Base-by-base conservation (phyloP, 2,797 vertebrate species). In the Apogon talboti region DNA sequence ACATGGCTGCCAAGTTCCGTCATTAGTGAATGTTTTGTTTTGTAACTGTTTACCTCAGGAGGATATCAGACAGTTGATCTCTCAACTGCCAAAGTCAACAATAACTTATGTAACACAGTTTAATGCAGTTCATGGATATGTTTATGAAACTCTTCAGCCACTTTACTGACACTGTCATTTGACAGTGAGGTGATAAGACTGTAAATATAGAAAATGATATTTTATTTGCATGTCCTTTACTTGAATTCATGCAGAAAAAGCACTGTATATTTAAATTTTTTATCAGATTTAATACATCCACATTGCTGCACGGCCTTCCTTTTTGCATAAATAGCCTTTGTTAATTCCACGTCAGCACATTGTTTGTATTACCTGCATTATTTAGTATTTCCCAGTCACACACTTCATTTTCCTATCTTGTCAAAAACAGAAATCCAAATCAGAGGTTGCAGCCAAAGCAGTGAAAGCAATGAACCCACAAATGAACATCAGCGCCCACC, bases 401-500 rank as follows among this genome's bases (percentile, higher is more conserved):
- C 7, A 0, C 3, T 1, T 9, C 4, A 35, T 69, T 70, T 64
- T 6, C n/a, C 18, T 14, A 6, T 52, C 63, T 72, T 0, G 75
- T 57, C 40, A n/a, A 41, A 0, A 58, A 64, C 87, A 98, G 97
- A 93, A 92, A 70, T 77, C 90, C 0, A 98, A 98, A 83, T 96
- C 96, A 0, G 85, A 90, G 14, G 88, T 93, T 49, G 96, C 96
- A 0, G 94, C 93, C 0, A 83, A 77, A 2, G 95, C 94, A 0
- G 83, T 93, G 47, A 63, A 0, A 45, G 59, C 46, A 54, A 95
- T 98, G 89, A 98, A 98, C 76, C 93, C 94, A 0, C 19, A 52
- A 10, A 40, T 96, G 82, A 92, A 64, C 66, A 93, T 98, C 79
- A 92, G 61, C 0, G 78, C 95, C 3, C 85, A 94, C 58, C 93